These are phyloP conservation scores for Penaeus japonicus DNA, from an alignment of 1,140 invertebrate species.

Conservation along the genomic window DNA sequence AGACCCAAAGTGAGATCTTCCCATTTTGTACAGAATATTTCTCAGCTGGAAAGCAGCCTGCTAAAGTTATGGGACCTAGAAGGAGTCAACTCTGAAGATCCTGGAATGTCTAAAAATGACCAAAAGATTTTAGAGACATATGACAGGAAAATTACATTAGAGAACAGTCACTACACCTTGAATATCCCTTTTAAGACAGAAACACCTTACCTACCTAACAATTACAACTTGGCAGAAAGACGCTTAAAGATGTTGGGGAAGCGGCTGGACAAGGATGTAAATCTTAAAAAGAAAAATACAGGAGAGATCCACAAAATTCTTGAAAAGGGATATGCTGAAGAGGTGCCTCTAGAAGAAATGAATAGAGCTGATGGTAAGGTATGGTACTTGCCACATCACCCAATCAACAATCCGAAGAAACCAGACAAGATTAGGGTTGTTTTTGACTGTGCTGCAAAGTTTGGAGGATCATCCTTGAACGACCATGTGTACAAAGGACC, in stretches of 20 bases:
- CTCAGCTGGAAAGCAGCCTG: neutral
- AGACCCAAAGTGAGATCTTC: neutral
- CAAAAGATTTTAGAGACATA: neutral
- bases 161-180: neutral
- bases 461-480: too few relatives aligned
- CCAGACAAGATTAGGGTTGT: too few relatives aligned
- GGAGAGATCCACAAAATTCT: neutral
- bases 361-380: too few relatives aligned
- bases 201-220: too few relatives aligned
- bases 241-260: neutral
- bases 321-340: neutral
- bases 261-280: neutral
- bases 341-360: neutral
- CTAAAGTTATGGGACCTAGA: neutral
- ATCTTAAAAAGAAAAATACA: neutral
- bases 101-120: neutral
- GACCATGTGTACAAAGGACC: too few relatives aligned
- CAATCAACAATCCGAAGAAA: too few relatives aligned
- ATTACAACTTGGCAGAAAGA: too few relatives aligned
- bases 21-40: neutral
- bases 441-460: too few relatives aligned
- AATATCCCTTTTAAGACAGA: neutral
- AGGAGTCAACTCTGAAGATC: too few relatives aligned
- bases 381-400: too few relatives aligned
- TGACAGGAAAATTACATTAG: neutral